Percentiles rank a stretch among this genome's conserved stretches.
Evolutionary conservation across 2,888 invertebrate species (phyloP).

Genomic region (Synergus itoensis): DNA sequence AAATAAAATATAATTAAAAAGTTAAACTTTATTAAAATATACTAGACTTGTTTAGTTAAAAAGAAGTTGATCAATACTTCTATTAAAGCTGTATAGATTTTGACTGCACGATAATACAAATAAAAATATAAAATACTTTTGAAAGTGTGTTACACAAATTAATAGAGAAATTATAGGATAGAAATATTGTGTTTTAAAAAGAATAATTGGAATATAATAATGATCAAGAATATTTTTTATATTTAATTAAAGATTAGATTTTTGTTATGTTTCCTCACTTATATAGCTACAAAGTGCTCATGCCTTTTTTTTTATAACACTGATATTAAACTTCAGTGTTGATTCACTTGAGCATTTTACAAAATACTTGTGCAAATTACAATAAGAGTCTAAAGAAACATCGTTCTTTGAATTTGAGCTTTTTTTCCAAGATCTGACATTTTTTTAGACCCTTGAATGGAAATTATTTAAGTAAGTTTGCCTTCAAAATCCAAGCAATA

Average conservation of each 20-base stretch:
- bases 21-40: neutral
- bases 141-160: neutral
- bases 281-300: neutral
- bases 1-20: neutral
- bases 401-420: neutral
- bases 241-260: neutral
- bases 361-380: constrained; percentile 1
- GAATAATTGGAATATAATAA: neutral
- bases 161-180: neutral
- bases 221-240: too few species aligned
- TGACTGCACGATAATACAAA: neutral
- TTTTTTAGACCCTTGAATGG: neutral
- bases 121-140: neutral
- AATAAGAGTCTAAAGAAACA: neutral
- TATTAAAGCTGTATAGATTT: neutral
- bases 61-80: neutral
- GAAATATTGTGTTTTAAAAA: neutral
- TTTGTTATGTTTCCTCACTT: neutral
- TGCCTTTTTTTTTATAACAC: neutral
- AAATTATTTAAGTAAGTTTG: neutral
- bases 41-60: neutral
- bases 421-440: neutral
- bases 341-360: neutral
- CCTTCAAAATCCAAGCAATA: neutral
- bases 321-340: neutral